These are phyloP conservation scores for Rhea pennata DNA, from an alignment of 2,113 vertebrate species.

Conservation along the genomic window DNA sequence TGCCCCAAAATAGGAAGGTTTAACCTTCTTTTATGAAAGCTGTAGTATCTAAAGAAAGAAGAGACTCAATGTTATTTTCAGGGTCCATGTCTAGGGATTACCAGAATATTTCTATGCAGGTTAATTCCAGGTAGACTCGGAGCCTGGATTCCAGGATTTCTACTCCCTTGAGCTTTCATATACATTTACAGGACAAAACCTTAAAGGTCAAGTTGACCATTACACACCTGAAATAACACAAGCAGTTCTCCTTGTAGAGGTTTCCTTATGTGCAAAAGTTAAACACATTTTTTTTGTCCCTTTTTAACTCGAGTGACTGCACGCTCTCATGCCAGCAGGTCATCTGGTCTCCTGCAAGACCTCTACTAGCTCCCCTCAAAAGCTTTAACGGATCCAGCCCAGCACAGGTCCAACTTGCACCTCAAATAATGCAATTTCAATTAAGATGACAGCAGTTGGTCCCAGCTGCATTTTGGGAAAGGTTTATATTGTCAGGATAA, in stretches of 20 bases:
- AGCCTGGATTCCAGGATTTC: neutral
- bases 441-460: neutral
- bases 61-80: neutral
- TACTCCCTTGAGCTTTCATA: neutral
- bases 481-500: neutral
- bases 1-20: neutral
- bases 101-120: neutral
- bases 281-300: neutral
- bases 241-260: neutral
- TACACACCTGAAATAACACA: neutral
- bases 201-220: neutral
- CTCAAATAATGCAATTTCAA: neutral
- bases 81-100: neutral
- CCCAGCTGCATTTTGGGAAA: neutral
- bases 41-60: neutral
- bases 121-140: neutral
- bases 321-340: neutral
- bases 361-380: accelerated
- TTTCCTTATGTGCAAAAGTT: neutral
- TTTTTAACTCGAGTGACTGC: neutral
- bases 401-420: neutral
- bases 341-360: neutral
- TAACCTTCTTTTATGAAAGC: neutral
- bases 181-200: neutral
- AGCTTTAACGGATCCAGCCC: neutral